Base-by-base conservation (phyloP, 1,140 invertebrate genomes). In the Zaprionus ghesquierei region DNA sequence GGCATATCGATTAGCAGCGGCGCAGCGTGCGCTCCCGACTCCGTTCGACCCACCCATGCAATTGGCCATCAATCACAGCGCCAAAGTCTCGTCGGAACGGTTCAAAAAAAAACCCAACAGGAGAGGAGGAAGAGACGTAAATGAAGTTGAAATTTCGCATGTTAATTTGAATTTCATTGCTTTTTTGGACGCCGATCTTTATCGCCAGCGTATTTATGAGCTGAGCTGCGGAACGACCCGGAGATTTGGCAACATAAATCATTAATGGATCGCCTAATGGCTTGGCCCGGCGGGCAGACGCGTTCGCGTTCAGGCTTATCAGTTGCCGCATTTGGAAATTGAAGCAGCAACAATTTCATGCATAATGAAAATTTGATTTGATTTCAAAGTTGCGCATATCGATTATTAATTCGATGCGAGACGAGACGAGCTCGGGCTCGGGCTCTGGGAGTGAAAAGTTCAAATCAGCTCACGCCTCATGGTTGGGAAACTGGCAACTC, bases 201-300 rank as follows among this genome's bases (percentile, higher is more conserved):
- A 82, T 79, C 79, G 66, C 50, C 64, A 73, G 49, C 33, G 31
- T 75, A 71, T 78, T 79, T 64, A 82, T 75, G 75, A 81, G 74
- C 55, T 58, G 60, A 41, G 20, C 35, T 25, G n/a, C 1, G 5
- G 23, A 50, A 5, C 46, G 46, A 51, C 49, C 23, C 6, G 8
- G 31, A 41, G 79, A 86, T 86, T 89, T 89, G 79, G 77, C 77
- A 89, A 84, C 71, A 87, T 89, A 72, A 80, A 89, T 89, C 79
- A 84, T 85, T 89, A 84, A 75, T 35, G 70, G 31, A 60, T 46
- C 66, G 61, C 29, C 27, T 71, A 75, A 75, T 75, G 73, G 49
- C 18, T 63, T n/a, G 31, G 33, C 27, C 53, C 33, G 54, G 66
- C 29, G 25, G 70, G 33, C 29, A 38, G 58, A 72, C 49, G 22